phyloP scores from a whole-genome alignment of 2,797 vertebrate species.

The Serranus cabrilla region DNA sequence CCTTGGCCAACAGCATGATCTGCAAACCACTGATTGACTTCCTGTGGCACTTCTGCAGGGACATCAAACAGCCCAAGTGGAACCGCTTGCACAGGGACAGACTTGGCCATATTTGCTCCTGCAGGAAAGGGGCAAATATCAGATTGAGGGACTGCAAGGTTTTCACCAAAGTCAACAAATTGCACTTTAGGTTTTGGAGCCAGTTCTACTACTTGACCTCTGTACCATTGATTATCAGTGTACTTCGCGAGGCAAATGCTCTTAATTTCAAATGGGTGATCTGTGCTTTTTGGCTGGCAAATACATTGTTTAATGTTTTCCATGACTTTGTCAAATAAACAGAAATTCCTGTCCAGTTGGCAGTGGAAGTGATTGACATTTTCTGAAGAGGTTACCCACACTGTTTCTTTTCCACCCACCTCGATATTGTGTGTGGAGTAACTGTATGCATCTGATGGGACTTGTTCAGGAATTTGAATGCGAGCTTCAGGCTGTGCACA shows the following conservation, averaged over 20 bases:
- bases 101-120: conserved; percentile 77
- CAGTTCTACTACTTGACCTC: conserved; percentile 83
- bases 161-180: conserved; percentile 93
- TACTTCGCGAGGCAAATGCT: conserved; percentile 89
- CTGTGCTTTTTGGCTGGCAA: conserved; percentile 41
- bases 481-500: conserved; percentile 71
- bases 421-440: conserved; percentile 85
- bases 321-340: conserved; percentile 79
- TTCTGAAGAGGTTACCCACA: conserved; percentile 85
- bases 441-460: conserved; percentile 82
- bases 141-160: conserved; percentile 75
- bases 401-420: conserved; percentile 85
- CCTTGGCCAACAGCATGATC: conserved; percentile 74
- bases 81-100: conserved; percentile 90
- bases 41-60: conserved; percentile 75
- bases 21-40: conserved; percentile 89
- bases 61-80: conserved; percentile 88
- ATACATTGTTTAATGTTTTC: conserved; percentile 72
- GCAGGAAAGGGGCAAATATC: conserved; percentile 83
- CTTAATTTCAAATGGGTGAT: conserved; percentile 55
- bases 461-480: conserved; percentile 60
- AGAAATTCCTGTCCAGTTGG: conserved; percentile 87
- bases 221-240: conserved; percentile 89
- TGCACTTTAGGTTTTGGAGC: conserved; percentile 82
- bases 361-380: conserved; percentile 89